phyloP scores from a whole-genome alignment of 2,797 vertebrate species.

The Esox masquinongy region DNA sequence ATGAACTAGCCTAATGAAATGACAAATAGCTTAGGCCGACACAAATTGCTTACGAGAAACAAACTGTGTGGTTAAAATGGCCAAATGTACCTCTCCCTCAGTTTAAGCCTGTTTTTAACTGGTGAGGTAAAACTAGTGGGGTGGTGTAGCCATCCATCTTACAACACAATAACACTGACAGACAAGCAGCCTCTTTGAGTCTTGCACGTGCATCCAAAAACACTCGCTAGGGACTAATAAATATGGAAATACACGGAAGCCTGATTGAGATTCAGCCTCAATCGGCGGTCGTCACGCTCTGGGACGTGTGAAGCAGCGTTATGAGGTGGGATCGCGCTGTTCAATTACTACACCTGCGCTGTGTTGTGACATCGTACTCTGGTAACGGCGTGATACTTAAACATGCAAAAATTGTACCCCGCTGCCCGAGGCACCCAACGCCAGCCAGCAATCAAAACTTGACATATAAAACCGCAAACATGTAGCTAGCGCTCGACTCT shows the following conservation, averaged over 20 bases:
- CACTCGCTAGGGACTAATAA: constrained; percentile 23
- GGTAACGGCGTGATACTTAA: constrained; percentile 2
- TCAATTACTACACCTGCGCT: constrained; percentile 20
- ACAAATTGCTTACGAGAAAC: neutral
- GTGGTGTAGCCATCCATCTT: constrained; percentile 2
- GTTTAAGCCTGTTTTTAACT: neutral
- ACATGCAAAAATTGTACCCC: neutral
- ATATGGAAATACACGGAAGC: constrained; percentile 29
- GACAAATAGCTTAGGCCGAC: neutral
- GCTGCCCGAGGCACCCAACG: neutral
- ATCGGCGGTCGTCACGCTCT: constrained; percentile 7
- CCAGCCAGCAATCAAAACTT: constrained; percentile 24
- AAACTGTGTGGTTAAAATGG: neutral
- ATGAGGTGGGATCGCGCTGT: constrained; percentile 1
- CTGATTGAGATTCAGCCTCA: constrained; percentile 13
- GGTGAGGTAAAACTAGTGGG: neutral
- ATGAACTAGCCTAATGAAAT: neutral
- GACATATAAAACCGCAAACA: constrained; percentile 38
- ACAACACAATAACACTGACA: neutral
- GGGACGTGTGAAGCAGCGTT: constrained; percentile 14
- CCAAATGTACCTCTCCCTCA: neutral
- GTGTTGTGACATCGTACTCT: constrained; percentile 2
- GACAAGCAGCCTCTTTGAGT: neutral
- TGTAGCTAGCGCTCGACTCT: neutral
- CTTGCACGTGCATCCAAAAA: constrained; percentile 14